phyloP scores from a whole-genome alignment of 1,140 invertebrate genomes.

The Plectus sambesii region DNA sequence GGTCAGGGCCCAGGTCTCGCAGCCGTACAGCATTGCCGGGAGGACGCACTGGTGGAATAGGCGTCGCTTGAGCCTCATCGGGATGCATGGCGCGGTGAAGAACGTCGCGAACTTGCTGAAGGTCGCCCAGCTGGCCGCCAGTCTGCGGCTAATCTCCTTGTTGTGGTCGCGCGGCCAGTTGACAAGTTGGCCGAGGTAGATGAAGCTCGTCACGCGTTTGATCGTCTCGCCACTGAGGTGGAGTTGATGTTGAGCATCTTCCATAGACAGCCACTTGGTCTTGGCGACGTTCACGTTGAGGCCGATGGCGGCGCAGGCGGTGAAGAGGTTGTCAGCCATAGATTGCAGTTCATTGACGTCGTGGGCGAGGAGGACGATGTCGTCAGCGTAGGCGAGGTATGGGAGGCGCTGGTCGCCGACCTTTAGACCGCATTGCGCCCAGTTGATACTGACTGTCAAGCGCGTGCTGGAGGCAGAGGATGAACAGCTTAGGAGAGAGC shows the following conservation, averaged over 20 bases:
- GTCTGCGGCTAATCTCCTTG: constrained; percentile 3
- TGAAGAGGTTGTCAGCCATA: constrained; percentile 10
- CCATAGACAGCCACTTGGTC: constrained; percentile 18
- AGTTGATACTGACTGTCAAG: constrained; percentile 29
- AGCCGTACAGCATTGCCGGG: constrained; percentile 12
- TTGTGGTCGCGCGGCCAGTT: constrained; percentile 6
- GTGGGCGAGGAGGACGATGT: constrained; percentile 31
- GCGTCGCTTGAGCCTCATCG: constrained; percentile 11
- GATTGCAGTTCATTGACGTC: constrained; percentile 16
- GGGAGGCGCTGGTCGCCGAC: constrained; percentile 6
- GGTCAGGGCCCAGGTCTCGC: constrained; percentile 14
- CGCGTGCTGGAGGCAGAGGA: constrained; percentile 47
- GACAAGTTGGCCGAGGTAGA: constrained; percentile 15
- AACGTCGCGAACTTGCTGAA: constrained; percentile 1
- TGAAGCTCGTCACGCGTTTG: constrained; percentile 3
- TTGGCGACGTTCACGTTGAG: constrained; percentile 14
- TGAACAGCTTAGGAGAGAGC: constrained; percentile 50
- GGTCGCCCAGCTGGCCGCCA: constrained; percentile 5
- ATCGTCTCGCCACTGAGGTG: constrained; percentile 3
- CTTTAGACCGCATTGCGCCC: constrained; percentile 5
- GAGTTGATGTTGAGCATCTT: not conserved
- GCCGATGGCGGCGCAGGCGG: not conserved
- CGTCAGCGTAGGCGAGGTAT: constrained; percentile 43
- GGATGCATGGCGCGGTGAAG: not conserved
- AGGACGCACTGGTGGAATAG: constrained; percentile 15